These are phyloP conservation scores for Dipodomys spectabilis DNA, from an alignment of 2,113 vertebrate species.

Conservation along the genomic window DNA sequence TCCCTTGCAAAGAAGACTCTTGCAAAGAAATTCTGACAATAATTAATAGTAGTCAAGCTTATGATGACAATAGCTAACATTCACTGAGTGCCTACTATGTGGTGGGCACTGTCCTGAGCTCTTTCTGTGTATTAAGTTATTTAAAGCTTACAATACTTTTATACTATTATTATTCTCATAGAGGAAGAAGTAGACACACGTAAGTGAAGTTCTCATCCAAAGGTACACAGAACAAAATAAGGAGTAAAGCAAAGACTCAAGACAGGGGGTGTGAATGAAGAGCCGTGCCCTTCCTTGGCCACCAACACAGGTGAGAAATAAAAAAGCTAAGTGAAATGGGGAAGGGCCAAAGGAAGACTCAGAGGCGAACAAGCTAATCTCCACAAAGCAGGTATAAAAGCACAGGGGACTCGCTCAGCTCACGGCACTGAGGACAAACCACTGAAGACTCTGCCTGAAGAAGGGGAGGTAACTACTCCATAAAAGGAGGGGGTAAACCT, in stretches of 20 bases:
- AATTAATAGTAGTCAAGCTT: not conserved
- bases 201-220: not conserved
- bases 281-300: not conserved
- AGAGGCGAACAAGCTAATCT: not conserved
- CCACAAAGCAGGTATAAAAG: not conserved
- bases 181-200: not conserved
- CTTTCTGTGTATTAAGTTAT: not conserved
- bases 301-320: not conserved
- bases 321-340: not conserved
- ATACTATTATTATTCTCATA: not conserved
- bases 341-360: not conserved
- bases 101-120: not conserved
- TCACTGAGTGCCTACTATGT: not conserved
- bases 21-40: not conserved
- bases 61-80: not conserved
- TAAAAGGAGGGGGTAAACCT: not conserved
- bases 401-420: too few species aligned
- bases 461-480: not conserved
- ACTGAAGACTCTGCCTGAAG: not conserved
- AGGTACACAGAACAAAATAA: not conserved
- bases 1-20: not conserved
- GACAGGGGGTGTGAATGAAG: not conserved
- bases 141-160: not conserved
- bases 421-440: too few species aligned
- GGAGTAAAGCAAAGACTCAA: not conserved